These are phyloP conservation scores for Thrips palmi DNA, from an alignment of 1,140 invertebrate species.

Conservation along the genomic window DNA sequence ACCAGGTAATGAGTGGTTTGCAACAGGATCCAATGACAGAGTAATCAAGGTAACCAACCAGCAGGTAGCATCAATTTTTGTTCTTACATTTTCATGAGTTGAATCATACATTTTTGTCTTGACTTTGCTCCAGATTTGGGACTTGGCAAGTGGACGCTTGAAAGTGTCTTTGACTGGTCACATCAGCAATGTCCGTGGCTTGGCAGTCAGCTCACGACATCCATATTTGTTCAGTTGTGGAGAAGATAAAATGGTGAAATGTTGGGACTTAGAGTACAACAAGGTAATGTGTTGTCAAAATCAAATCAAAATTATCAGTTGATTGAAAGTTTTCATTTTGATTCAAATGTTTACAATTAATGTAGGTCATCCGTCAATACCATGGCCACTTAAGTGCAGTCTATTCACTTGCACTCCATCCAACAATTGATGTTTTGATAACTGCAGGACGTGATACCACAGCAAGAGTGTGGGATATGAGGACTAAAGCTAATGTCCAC, in stretches of 20 bases:
- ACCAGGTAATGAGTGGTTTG: constrained; percentile 93
- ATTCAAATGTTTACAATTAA: constrained; percentile 9
- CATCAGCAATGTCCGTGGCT: constrained; percentile 88
- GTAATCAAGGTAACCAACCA: constrained; percentile 83
- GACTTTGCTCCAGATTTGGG: constrained; percentile 68
- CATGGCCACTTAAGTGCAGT: constrained; percentile 97
- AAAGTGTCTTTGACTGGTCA: constrained; percentile 97
- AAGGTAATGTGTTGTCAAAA: constrained; percentile 40
- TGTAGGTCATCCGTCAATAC: constrained; percentile 85
- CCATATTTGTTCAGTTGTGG: constrained; percentile 98
- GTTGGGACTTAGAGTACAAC: constrained; percentile 99
- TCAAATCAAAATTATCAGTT: not conserved
- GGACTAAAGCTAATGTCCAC: constrained; percentile 96
- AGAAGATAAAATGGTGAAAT: constrained; percentile 98
- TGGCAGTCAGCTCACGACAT: constrained; percentile 84
- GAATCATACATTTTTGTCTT: constrained; percentile 11
- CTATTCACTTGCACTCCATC: constrained; percentile 86
- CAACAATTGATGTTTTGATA: constrained; percentile 86
- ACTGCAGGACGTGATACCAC: constrained; percentile 90
- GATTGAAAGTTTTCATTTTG: not conserved
- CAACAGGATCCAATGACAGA: constrained; percentile 84
- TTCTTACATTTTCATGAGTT: too few species aligned
- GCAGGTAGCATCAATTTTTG: too few species aligned
- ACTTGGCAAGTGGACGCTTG: constrained; percentile 82
- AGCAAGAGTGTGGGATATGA: constrained; percentile 95